phyloP scores from a whole-genome alignment of 2,113 vertebrate genomes.

The Neogale vison region DNA sequence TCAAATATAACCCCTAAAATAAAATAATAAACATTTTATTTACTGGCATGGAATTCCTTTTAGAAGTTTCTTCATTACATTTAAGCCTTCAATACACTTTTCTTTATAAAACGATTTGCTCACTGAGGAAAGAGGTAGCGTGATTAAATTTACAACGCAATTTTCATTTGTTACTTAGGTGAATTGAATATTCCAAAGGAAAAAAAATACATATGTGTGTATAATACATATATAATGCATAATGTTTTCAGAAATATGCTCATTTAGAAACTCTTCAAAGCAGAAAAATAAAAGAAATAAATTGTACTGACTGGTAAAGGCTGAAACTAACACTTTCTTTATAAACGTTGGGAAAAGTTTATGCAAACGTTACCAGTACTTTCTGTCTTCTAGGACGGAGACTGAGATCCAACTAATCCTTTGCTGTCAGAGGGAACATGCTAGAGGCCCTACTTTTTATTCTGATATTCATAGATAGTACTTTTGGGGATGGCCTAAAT shows the following conservation, averaged over 20 bases:
- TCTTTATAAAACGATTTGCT: neutral
- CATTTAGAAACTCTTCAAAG: conserved; percentile 12
- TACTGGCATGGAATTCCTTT: neutral
- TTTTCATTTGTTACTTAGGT: neutral
- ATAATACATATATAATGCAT: neutral
- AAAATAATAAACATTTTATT: neutral
- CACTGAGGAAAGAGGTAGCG: neutral
- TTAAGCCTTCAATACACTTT: neutral
- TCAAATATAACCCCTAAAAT: neutral
- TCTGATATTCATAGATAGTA: neutral
- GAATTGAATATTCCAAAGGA: neutral
- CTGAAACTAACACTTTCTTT: neutral
- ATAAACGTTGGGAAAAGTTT: neutral
- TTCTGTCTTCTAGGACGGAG: neutral
- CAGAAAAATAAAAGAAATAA: neutral
- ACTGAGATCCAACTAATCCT: neutral
- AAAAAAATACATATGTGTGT: too few species aligned
- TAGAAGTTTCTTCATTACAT: neutral
- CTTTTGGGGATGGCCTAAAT: neutral
- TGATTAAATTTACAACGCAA: neutral
- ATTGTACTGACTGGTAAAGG: neutral
- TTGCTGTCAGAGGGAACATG: neutral
- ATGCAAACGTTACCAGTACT: neutral
- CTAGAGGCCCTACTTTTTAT: neutral
- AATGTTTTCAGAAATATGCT: neutral